These are phyloP conservation scores for Ceyx cyanopectus DNA, from an alignment of 2,113 vertebrate genomes.

Conservation along the genomic window DNA sequence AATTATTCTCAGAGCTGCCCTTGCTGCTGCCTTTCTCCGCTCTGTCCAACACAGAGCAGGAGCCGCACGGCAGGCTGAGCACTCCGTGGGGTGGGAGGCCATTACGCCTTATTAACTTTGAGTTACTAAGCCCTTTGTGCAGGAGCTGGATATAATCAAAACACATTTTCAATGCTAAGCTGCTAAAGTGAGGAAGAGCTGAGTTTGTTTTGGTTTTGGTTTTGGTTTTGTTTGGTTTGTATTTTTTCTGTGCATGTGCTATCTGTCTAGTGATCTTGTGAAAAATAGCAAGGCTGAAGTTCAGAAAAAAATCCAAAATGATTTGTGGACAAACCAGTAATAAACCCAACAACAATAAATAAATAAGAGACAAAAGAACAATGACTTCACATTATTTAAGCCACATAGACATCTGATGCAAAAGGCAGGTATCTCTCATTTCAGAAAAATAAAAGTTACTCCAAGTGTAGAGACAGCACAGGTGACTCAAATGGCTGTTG, in stretches of 20 bases:
- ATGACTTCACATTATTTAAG: background rate
- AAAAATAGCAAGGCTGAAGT: background rate
- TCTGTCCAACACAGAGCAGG: background rate
- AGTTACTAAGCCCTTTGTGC: constrained; percentile 34
- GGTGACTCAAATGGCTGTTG: background rate
- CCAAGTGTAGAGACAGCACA: background rate
- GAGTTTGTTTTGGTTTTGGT: background rate
- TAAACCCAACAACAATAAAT: background rate
- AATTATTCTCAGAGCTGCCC: background rate
- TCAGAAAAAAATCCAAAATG: background rate
- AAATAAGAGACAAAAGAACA: background rate
- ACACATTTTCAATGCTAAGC: background rate
- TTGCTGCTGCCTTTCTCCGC: background rate
- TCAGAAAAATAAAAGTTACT: background rate
- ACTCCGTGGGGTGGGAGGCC: background rate
- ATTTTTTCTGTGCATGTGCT: background rate
- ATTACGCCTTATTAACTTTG: background rate
- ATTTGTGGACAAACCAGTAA: background rate
- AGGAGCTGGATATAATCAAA: constrained; percentile 4
- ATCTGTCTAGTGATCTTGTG: background rate
- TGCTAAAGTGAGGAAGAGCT: background rate
- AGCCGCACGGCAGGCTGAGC: background rate
- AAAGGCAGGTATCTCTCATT: background rate
- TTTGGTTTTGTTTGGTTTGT: background rate
- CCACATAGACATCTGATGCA: background rate